Evolutionary conservation across 2,888 invertebrate genomes (phyloP), one percentile per base, ranked within the genome.

Genomic region (Eupithecia exiguata): DNA sequence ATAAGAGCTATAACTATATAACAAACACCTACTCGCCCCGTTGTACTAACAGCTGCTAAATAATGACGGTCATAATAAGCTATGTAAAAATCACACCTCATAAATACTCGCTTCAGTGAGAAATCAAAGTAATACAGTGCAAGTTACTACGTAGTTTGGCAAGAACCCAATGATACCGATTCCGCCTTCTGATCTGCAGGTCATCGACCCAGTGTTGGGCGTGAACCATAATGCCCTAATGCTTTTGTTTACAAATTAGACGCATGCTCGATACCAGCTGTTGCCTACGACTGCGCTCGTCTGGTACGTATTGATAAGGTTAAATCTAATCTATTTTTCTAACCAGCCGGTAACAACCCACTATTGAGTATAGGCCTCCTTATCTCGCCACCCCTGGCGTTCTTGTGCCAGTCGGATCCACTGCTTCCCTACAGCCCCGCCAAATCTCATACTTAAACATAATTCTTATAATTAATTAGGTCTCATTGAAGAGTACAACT

Each of bases 71-170:
- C 63, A 36, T 36, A 63, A 36, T 36, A 63, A 36, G 63, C 63
- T 40, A 38, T 36, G 40, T 38, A n/a, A 40, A 65, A 68, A 69
- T 72, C 65, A 40, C 58, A 95, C 83, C 82, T 77, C 74, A 40
- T 69, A 69, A 69, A 72, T 35, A 43, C 69, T 43, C 43, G 49
- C 30, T 69, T 68, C 58, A 62, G 68, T 43, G 71, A 71, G 68
- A 75, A 74, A 77, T 71, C 65, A 72, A 72, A 71, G 61, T 49
- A 62, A 67, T 70, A 70, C 35, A 62, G 46, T 61, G 38, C 66
- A 72, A 71, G 61, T 69, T 70, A 69, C 63, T 49, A 49, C 36
- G 62, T 72, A 70, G 67, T 72, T 75, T 75, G 75, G 75, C 75
- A 72, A 35, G 63, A 58, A 36, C 72, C 75, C 75, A 75, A 75